A percentile compares a stretch with the other conserved stretches of the same genome.
phyloP scores from a whole-genome alignment of 1,140 invertebrate species.

The Drosophila sucinea region DNA sequence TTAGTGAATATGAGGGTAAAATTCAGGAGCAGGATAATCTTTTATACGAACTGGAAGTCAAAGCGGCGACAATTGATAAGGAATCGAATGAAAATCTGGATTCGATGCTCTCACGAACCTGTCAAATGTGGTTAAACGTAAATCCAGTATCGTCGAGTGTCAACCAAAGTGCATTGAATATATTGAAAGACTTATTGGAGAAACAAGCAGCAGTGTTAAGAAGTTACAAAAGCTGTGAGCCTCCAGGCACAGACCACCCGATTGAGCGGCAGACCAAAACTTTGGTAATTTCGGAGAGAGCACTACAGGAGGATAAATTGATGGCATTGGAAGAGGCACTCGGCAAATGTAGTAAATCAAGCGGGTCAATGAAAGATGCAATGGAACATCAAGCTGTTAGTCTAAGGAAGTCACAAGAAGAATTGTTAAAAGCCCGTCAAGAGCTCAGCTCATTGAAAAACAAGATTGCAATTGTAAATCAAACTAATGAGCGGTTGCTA shows the following conservation, averaged over 20 bases:
- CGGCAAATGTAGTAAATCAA: background rate
- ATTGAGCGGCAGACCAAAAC: too few relatives aligned
- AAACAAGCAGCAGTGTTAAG: too few relatives aligned
- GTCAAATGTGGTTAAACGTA: background rate
- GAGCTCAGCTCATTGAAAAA: background rate
- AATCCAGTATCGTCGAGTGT: background rate
- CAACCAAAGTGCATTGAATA: too few relatives aligned
- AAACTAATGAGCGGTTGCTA: background rate
- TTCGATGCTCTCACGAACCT: background rate
- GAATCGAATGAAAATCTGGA: background rate
- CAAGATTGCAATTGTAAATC: background rate
- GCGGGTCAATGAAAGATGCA: background rate
- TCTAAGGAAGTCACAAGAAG: background rate
- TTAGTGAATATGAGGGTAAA: background rate
- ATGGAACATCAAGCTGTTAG: background rate
- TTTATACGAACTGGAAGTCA: background rate
- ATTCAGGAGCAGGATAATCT: background rate
- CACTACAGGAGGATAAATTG: background rate
- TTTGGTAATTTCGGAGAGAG: too few relatives aligned
- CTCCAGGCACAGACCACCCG: too few relatives aligned
- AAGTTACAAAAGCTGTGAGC: too few relatives aligned
- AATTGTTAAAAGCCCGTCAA: background rate
- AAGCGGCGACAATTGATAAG: background rate
- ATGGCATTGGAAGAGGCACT: background rate
- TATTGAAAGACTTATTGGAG: too few relatives aligned